Evolutionary conservation across 64 coral and sea anemone species (phyloP).

Genomic region (Astreopora myriophthalma): DNA sequence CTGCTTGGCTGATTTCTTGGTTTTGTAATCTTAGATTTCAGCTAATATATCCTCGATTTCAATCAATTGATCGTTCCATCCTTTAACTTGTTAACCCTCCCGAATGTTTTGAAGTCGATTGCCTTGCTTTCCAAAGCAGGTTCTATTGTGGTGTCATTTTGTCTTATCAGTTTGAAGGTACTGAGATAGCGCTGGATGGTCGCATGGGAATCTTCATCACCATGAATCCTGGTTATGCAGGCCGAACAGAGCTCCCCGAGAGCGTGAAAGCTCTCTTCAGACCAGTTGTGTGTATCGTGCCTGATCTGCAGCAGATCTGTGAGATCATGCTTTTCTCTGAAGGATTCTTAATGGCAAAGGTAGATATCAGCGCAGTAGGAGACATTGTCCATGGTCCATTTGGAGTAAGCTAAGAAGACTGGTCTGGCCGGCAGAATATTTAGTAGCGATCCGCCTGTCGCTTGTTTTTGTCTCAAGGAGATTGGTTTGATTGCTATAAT

Average conservation of each 20-base stretch:
- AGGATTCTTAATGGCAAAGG: conserved; percentile 96
- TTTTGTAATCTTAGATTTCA: too few species aligned
- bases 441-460: too few species aligned
- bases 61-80: too few species aligned
- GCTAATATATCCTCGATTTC: too few species aligned
- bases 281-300: conserved; percentile 94
- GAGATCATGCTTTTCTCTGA: conserved; percentile 99
- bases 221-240: conserved; percentile 98
- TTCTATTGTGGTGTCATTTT: not conserved
- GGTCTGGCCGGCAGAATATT: not conserved
- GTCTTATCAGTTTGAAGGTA: conserved; percentile 91
- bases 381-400: not conserved
- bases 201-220: conserved; percentile 99
- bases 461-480: too few species aligned
- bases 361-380: too few species aligned
- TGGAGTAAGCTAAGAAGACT: not conserved
- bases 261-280: conserved; percentile 96
- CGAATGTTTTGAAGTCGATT: too few species aligned
- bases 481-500: too few species aligned
- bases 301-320: conserved; percentile 98
- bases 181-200: conserved; percentile 90
- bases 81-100: too few species aligned
- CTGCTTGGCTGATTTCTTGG: too few species aligned
- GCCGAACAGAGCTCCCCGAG: conserved; percentile 97
- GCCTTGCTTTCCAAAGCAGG: not conserved